Evolutionary conservation across 2,888 invertebrate genomes (phyloP), one percentile per base, ranked within the genome.

Genomic region (Phrixothrix hirtus): DNA sequence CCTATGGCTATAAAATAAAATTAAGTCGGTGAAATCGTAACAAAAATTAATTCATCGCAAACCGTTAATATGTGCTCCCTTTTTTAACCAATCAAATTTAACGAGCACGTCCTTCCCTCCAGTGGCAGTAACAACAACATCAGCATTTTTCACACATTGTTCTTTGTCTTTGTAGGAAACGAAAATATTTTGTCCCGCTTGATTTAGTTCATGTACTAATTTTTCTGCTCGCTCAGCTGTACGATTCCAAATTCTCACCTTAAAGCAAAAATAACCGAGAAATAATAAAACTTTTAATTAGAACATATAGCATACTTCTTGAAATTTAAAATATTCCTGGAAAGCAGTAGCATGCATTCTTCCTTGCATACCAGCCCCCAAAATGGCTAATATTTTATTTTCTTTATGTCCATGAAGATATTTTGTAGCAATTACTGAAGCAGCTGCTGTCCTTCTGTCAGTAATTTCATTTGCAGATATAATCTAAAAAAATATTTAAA

Each of bases 41-140:
- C n/a, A n/a, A 16, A 2, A 34, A 34, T 5, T 14, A 34, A n/a
- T n/a, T 25, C 7, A 10, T 10, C 5, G 29, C 12, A 26, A 21
- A 84, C 85, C 82, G 72, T 85, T 86, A 15, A 86, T 81, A 65
- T 85, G 85, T 2, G 78, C 79, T 26, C 80, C 78, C 5, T 68
- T 60, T 65, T 79, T 80, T 1, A 83, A 68, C 80, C 83, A 82
- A 12, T 74, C 70, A 1, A 64, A 64, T 27, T 75, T 63, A 1
- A 86, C 61, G 9, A 86, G 65, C 0, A 84, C 79, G n/a, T 71
- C 68, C 0, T 59, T 61, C 1, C 81, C 64, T 49, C 72, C 77
- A 1, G 86, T 85, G 0, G 81, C 80, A 1, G 84, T 83, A 26
- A 84, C 78, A 48, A 86, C 79, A 13, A 86, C 78, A 71, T 86